Conservation (phyloP, 2,888 invertebrate genomes). For the Scaptomyza flava region DNA sequence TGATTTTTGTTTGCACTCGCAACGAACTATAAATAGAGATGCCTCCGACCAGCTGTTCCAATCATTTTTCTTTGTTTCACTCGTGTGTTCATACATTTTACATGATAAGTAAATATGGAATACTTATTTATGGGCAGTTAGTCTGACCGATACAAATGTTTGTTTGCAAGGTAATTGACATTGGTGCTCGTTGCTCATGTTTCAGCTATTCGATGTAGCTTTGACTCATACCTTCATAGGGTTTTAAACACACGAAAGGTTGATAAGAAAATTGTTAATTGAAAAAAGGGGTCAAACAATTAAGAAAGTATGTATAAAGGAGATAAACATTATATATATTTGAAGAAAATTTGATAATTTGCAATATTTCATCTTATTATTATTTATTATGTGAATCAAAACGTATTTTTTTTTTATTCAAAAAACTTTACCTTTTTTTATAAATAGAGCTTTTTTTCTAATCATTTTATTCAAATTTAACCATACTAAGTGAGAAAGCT, state of each 20-base stretch:
- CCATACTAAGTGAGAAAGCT: too few species aligned
- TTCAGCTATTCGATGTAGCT: slow-evolving; percentile 1
- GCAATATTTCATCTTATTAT: too few species aligned
- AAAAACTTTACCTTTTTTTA: too few species aligned
- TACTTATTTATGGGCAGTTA: neutral
- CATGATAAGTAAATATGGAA: slow-evolving; percentile 11
- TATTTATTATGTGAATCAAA: too few species aligned
- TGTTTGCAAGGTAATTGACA: slow-evolving; percentile 20
- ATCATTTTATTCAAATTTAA: too few species aligned
- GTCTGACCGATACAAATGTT: slow-evolving; percentile 38
- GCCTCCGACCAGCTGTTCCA: slow-evolving; percentile 31
- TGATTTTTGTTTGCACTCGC: slow-evolving; percentile 19
- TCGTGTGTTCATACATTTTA: slow-evolving; percentile 2
- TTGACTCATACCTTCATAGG: slow-evolving; percentile 27
- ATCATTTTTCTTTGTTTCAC: slow-evolving; percentile 45
- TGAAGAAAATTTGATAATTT: too few species aligned
- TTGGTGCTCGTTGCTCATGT: neutral
- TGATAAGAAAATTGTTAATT: slow-evolving; percentile 36
- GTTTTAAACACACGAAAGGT: slow-evolving; percentile 13
- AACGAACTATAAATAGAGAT: slow-evolving; percentile 29
- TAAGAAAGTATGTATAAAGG: too few species aligned
- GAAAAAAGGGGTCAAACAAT: too few species aligned
- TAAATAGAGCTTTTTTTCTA: too few species aligned
- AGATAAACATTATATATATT: too few species aligned
- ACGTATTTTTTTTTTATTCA: too few species aligned